phyloP scores from a whole-genome alignment of 2,888 invertebrate genomes.

The Eulithis testata region DNA sequence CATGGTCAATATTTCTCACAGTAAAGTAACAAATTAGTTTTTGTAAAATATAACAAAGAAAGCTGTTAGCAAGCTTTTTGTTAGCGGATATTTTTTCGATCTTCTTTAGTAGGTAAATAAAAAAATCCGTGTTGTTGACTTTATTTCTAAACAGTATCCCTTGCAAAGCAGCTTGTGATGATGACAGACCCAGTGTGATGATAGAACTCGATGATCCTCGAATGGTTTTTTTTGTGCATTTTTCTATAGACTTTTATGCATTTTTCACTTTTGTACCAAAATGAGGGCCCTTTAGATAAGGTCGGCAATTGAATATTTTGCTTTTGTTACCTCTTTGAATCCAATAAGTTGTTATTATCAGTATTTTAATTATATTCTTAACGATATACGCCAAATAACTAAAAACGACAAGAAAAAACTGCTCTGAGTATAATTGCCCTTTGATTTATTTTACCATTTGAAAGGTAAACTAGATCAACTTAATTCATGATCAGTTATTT shows the following conservation, averaged over 20 bases:
- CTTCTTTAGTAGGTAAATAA: too few species aligned
- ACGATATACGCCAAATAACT: neutral
- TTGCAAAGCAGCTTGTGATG: constrained; percentile 2
- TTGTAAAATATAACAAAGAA: neutral
- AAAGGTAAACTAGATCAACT: too few species aligned
- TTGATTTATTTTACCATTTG: too few species aligned
- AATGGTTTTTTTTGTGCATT: neutral
- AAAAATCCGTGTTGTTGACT: neutral
- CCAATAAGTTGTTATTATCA: neutral
- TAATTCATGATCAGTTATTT: too few species aligned
- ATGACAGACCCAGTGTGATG: neutral
- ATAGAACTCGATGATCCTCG: neutral
- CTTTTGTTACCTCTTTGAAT: too few species aligned
- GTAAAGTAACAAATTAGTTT: neutral
- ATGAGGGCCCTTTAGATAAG: neutral
- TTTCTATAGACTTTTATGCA: neutral
- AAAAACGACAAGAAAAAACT: too few species aligned
- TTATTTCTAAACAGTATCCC: neutral
- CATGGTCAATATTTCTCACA: too few species aligned
- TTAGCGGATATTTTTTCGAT: too few species aligned
- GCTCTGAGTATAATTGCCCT: too few species aligned
- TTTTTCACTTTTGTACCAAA: constrained; percentile 9
- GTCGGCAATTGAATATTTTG: too few species aligned
- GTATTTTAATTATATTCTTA: neutral
- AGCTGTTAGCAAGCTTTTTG: too few species aligned